Base-by-base conservation (phyloP, 2,888 invertebrate species). In the Byasa hedistus region DNA sequence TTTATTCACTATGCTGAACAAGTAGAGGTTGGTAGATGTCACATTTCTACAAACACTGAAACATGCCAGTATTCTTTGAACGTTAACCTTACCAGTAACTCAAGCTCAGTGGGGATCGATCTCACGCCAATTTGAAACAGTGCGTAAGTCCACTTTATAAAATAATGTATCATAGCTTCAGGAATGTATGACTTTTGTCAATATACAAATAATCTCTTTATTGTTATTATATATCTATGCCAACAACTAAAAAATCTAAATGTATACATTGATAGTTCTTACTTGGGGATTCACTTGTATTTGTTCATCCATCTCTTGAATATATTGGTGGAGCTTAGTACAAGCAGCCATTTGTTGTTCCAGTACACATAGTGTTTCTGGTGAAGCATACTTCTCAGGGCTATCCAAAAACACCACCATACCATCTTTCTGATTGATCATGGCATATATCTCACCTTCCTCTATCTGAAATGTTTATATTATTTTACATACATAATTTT, bases 331-430 rank as follows among this genome's bases (percentile, higher is more conserved):
- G 74, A 98, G 91, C 80, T 96, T 96, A 80, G 98, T 97, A 81
- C 97, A 97, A 36, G 95, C 93, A 36, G 95, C 94, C 94, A 97
- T 95, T 91, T 97, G 95, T 79, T 96, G 95, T 88, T 98, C 98
- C 69, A 99, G 89, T 70, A 96, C 94, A 76, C 96, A 95, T 78
- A 99, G 92, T 90, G 98, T 98, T 78, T 94, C 94, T 0, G 98
- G 96, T 70, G 97, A 96, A 76, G 98, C 96, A 84, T 97, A 98
- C 84, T 98, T 98, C 83, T 98, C 98, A 15, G 98, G 98, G 85
- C 97, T 97, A 80, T 99, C 98, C 75, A 97, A 95, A 84, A 99
- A 99, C 64, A 98, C 94, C 21, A 99, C 98, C 98, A 99, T 99
- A 19, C 99, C 98, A 89, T 99, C 98, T 86, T 97, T 97, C 90